These are phyloP conservation scores for Dryas iulia DNA, from an alignment of 1,140 invertebrate genomes.

Conservation along the genomic window DNA sequence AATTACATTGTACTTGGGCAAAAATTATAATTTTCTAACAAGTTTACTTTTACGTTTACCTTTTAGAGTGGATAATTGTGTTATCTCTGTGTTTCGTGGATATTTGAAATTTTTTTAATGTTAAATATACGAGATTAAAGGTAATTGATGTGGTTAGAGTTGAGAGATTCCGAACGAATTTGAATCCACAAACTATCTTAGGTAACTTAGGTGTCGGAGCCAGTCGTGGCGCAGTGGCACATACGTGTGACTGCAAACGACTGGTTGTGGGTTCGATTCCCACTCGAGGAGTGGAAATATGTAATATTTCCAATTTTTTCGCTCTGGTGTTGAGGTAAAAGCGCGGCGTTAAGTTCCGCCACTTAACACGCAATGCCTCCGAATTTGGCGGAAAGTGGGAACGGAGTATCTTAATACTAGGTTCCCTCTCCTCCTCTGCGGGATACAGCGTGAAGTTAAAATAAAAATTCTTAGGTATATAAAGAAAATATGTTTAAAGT, in stretches of 20 bases:
- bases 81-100: neutral
- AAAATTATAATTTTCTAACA: conserved; percentile 44
- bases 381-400: neutral
- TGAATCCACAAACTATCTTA: too few relatives aligned
- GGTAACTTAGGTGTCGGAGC: too few relatives aligned
- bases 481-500: too few relatives aligned
- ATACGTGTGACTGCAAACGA: neutral
- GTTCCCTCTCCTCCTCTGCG: neutral
- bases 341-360: neutral
- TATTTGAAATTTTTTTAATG: neutral
- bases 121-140: too few relatives aligned
- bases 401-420: neutral
- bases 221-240: neutral
- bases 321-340: neutral
- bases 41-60: conserved; percentile 24
- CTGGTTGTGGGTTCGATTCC: neutral
- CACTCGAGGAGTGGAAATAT: neutral
- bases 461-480: too few relatives aligned
- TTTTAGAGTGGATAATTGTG: neutral
- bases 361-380: neutral
- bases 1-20: conserved; percentile 48
- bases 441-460: neutral
- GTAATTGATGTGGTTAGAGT: too few relatives aligned
- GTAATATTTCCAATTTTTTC: neutral
- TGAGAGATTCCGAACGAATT: too few relatives aligned